A percentile compares a stretch with the other conserved stretches of the same genome.
Conservation (phyloP, 2,797 vertebrate genomes). For the Choloepus didactylus region DNA sequence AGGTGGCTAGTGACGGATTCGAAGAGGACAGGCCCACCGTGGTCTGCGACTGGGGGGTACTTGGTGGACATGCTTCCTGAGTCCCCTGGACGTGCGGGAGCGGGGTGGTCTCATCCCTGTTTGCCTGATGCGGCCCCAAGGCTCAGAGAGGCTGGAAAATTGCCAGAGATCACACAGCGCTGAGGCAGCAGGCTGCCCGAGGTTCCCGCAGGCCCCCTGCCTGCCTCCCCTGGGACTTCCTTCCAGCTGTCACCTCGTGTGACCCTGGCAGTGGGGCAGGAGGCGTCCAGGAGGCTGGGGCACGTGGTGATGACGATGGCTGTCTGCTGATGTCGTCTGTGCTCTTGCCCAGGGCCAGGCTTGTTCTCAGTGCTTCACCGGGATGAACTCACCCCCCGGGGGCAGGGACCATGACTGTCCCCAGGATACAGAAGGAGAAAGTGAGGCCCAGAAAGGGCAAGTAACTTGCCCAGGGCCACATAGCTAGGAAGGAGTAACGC, state of each 20-base stretch:
- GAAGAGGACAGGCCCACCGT: too few species aligned
- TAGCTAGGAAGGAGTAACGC: background rate
- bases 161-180: background rate
- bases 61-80: rapidly evolving
- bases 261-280: rapidly evolving
- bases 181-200: background rate
- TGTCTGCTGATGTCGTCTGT: background rate
- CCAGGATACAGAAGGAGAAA: background rate
- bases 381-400: background rate
- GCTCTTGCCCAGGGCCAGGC: background rate
- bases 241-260: background rate
- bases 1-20: too few species aligned
- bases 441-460: background rate
- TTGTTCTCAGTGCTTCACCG: background rate
- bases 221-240: background rate
- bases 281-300: background rate
- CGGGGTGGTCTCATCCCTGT: background rate
- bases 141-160: background rate
- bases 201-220: too few species aligned
- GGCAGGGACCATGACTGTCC: background rate
- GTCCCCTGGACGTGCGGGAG: too few species aligned
- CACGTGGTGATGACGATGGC: rapidly evolving
- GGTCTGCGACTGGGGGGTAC: rapidly evolving
- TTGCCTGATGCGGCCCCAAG: background rate
- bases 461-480: background rate